A percentile compares a stretch with the other conserved stretches of the same genome.
These are phyloP conservation scores for Rhynchophorus ferrugineus DNA, from an alignment of 1,140 invertebrate genomes.

Conservation along the genomic window DNA sequence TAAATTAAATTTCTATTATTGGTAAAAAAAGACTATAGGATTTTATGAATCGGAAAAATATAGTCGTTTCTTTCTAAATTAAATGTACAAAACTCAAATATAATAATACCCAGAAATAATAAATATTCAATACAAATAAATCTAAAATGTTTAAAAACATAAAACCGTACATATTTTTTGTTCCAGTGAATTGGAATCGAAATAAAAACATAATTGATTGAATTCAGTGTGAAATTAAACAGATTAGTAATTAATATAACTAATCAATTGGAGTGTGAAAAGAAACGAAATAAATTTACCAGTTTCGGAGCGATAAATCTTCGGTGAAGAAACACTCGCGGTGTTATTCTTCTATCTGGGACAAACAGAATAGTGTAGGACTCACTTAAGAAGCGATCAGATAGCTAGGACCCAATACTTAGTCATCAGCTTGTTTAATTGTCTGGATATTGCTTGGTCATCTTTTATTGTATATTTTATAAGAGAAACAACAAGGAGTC, in stretches of 20 bases:
- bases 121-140: no score
- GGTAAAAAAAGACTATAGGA: no score
- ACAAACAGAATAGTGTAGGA: slow-evolving; percentile 27
- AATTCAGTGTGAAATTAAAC: slow-evolving; percentile 2
- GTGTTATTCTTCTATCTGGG: slow-evolving; percentile 24
- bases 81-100: no score
- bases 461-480: slow-evolving; percentile 29
- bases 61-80: no score
- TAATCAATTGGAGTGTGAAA: not conserved
- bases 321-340: not conserved
- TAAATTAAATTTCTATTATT: no score
- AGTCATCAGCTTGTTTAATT: slow-evolving; percentile 30
- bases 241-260: slow-evolving; percentile 4
- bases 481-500: slow-evolving; percentile 22
- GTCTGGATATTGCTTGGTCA: slow-evolving; percentile 31
- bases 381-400: slow-evolving; percentile 33
- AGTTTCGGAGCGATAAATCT: slow-evolving; percentile 1
- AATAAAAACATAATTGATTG: no score
- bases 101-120: no score
- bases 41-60: no score
- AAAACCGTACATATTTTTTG: no score
- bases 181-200: no score
- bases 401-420: slow-evolving; percentile 27
- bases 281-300: not conserved
- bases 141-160: no score